Base-by-base conservation (phyloP, 1,140 invertebrate species). In the Zaprionus ghesquierei region DNA sequence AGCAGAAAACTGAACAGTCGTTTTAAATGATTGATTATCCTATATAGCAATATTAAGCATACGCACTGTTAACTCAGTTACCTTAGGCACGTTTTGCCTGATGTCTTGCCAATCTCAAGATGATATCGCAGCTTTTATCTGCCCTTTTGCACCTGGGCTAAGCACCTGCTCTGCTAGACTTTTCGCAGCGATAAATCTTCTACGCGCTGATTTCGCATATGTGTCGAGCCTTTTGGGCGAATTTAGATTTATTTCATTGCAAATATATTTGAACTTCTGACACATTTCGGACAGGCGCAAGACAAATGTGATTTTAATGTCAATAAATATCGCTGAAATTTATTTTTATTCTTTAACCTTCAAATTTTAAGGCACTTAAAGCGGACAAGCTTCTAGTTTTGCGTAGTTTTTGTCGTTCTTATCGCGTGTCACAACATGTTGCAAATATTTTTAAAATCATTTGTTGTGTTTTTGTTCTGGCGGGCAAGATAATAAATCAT, bases 301-400 rank as follows among this genome's bases (percentile, higher is more conserved):
- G 75, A 86, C 78, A 85, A 81, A 85, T 85, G 63, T 22, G 60
- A 29, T 65, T 86, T 81, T 82, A 82, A 76, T 82, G 61, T 82
- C 69, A 73, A 87, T 79, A 82, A 78, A 78, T 87, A 64, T 75
- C 46, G 15, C 29, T 41, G 63, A 58, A 55, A 56, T 80, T 64
- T 38, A 13, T 44, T 23, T 65, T 66, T 20, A 66, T 49, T 46
- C n/a, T n/a, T 38, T 38, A 15, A n/a, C 0, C 5, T 6, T 35
- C 33, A 35, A 35, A 2, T 9, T 15, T 41, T 41, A 41, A 41
- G 15, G 35, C n/a, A n/a, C n/a, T 9, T 41, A 41, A 41, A 41
- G n/a, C 2, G 5, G 6, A 15, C 35, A 20, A 56, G 33, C 56
- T 54, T 56, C 18, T 56, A 41, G 15, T 31, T 38, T 49, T 62